Base-by-base conservation (phyloP, 2,113 vertebrate genomes). In the Papio anubis region DNA sequence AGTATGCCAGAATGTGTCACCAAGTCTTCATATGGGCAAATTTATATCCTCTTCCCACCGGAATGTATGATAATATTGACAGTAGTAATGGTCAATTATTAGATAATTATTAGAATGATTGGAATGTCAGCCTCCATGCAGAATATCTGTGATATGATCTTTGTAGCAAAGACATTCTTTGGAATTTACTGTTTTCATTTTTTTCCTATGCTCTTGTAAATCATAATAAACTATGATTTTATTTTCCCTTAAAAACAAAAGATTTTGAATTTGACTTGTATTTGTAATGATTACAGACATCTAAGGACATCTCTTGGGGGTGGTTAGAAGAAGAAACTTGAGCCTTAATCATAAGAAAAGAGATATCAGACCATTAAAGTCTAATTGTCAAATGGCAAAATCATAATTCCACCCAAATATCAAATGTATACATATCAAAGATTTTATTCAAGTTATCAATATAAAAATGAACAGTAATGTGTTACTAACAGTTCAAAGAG, bases 61-160 rank as follows among this genome's bases (percentile, higher is more conserved):
- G n/a, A 93, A 92, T 40, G 23, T 82, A 35, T 88, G 27, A 70
- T 76, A 87, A 92, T 90, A 84, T 72, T 81, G 40, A 88, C 66
- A 52, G 18, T 55, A 32, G 32, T 30, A 95, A 92, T 9, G 52
- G 52, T 18, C 52, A 55, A 55, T 55, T 55, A 55, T 55, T 55
- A 55, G 1, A 55, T 55, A 2, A 7, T 55, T 20, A 20, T 55
- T 55, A 55, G 52, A 55, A 55, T 55, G 52, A 55, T 55, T 20
- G 6, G 17, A 55, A 55, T 55, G 73, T 68, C 9, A 10, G 16
- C 17, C 18, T 87, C 55, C 20, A 64, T 20, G 27, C 2, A 48
- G 55, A 25, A 38, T 75, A 0, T 59, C 32, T 68, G 16, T 88
- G 43, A 90, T 61, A 9, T 27, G 32, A 32, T 66, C 89, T 76